Evolutionary conservation across 1,140 invertebrate species (phyloP).

Genomic region (Eriocheir sinensis): DNA sequence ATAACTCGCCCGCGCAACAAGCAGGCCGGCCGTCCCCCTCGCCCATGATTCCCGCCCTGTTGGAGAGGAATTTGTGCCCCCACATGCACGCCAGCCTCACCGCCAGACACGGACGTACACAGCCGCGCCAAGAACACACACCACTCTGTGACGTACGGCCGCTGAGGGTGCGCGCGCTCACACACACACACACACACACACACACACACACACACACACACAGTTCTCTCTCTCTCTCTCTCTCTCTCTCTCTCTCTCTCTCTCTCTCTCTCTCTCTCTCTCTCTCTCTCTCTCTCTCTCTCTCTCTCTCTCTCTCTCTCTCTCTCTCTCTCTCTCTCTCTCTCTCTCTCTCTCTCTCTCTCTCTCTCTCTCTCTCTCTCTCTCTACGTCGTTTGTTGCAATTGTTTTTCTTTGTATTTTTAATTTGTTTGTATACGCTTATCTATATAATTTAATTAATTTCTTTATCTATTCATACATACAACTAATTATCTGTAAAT

Average conservation of each 20-base stretch:
- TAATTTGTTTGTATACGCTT: no score
- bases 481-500: no score
- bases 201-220: no score
- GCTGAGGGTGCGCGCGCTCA: no score
- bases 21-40: not conserved
- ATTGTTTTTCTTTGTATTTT: no score
- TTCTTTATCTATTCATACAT: no score
- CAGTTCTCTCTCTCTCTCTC: no score
- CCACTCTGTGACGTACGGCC: no score
- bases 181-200: no score
- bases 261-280: not conserved
- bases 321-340: conserved; percentile 52
- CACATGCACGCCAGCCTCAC: not conserved
- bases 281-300: conserved; percentile 21
- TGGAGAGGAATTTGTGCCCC: not conserved
- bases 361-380: conserved; percentile 40
- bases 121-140: no score
- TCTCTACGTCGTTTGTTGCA: not conserved
- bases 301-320: conserved; percentile 42
- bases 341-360: conserved; percentile 56
- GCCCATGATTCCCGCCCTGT: not conserved
- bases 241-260: no score
- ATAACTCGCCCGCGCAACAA: not conserved
- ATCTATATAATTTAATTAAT: no score
- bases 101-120: not conserved